Base-by-base conservation (phyloP, 2,888 invertebrate genomes). In the Crematogaster levior region DNA sequence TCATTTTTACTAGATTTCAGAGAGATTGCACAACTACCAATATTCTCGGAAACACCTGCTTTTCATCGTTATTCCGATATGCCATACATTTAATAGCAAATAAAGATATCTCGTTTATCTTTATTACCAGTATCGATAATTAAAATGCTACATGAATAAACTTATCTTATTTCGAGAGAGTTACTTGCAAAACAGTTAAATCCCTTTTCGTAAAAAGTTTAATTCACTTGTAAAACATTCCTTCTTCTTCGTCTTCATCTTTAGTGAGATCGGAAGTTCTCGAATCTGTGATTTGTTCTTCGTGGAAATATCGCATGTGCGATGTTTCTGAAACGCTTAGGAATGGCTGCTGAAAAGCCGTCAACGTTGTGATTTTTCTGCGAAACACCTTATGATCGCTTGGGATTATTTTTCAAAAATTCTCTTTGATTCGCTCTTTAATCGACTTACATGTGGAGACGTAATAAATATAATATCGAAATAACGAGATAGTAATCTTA, bases 361-460 rank as follows among this genome's bases (percentile, higher is more conserved):
- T 30, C 48, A 21, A 66, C 53, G 21, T 21, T 53, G 43, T 30
- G 51, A 79, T 34, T 80, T 74, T 73, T 66, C 73, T 53, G 61
- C 30, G 83, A 86, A 83, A 34, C 40, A 21, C 9, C 40, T 37
- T 43, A 85, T 84, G 84, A 86, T 87, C 84, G 89, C 84, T 61
- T 72, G 72, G 65, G 81, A 85, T 88, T 88, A 89, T 90, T 88
- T 89, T 84, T 83, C 75, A 75, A 84, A 85, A n/a, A n/a, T n/a
- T n/a, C 37, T 37, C 37, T 24, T 37, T 24, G 3, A 72, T 12
- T 58, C 40, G 12, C 6, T 48, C 48, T 56, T 53, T 70, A 51
- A 56, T 56, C 24, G 12, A 56, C 6, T 68, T 68, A 66, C 18
- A 34, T n/a, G 4, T 4, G 2, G 9, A 43, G 4, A 63, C 7